phyloP scores from a whole-genome alignment of 2,113 vertebrate genomes.

The Fulica atra region DNA sequence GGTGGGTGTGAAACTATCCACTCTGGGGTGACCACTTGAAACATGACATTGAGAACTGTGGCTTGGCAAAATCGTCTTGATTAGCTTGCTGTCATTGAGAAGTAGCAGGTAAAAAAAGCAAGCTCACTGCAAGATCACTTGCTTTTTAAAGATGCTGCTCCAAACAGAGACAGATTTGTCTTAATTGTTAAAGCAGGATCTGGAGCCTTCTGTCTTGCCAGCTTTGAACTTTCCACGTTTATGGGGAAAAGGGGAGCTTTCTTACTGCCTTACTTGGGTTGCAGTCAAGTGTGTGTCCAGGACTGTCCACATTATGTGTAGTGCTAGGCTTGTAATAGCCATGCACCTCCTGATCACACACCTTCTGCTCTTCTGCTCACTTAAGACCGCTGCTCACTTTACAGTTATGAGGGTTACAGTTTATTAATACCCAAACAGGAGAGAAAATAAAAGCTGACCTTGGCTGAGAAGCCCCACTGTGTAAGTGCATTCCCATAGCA shows the following conservation, averaged over 20 bases:
- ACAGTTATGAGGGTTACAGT: neutral
- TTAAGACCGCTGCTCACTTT: neutral
- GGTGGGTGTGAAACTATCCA: neutral
- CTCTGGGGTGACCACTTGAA: neutral
- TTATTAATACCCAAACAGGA: neutral
- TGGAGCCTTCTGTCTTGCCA: conserved; percentile 8
- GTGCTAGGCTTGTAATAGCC: neutral
- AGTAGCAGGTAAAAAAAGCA: neutral
- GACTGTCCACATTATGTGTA: neutral
- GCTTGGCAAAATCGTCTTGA: neutral
- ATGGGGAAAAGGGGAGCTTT: neutral
- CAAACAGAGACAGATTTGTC: conserved; percentile 3
- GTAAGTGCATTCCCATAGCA: neutral
- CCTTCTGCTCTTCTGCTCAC: neutral
- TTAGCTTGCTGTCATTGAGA: neutral
- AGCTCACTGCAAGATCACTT: neutral
- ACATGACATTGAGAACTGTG: neutral
- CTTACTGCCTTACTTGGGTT: neutral
- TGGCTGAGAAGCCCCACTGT: neutral
- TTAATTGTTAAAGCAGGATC: conserved; percentile 10
- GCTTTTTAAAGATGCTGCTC: conserved; percentile 28
- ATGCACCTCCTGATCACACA: neutral
- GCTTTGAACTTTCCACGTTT: neutral
- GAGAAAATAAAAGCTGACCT: neutral
- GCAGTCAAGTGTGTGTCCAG: neutral